Base-by-base conservation (phyloP, 2,113 vertebrate genomes). In the Dissostichus mawsoni region DNA sequence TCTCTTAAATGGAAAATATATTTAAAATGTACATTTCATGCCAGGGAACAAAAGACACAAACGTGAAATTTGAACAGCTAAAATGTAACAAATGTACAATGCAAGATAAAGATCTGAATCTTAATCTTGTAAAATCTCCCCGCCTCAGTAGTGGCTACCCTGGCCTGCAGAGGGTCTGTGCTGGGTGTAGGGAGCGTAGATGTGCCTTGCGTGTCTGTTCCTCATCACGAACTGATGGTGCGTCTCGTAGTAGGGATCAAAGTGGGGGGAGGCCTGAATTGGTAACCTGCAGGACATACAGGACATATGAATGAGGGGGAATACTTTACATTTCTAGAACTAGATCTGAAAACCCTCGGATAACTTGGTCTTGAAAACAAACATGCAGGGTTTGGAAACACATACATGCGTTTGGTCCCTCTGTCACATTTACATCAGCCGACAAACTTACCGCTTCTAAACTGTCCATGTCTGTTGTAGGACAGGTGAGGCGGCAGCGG, bases 131-230 rank as follows among this genome's bases (percentile, higher is more conserved):
- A 4, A 45, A 13, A 57, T n/a, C n/a, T 17, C 12, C 20, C 7
- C 53, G 57, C 20, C 44, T 87, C 73, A 82, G 73, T 89, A 41
- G 44, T 3, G 1, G 9, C 14, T 36, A 8, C 44, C 5, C 8
- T 0, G 13, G 18, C 2, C 0, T 0, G 47, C 62, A 9, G 2
- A 0, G 2, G 57, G 41, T 57, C 79, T 74, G 45, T 69, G 47
- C 1, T 53, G 65, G 8, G 47, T 62, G 77, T 92, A 90, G 0
- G 92, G 91, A 51, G 69, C 68, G 2, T 87, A 87, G 66, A 84
- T 17, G 25, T 7, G 56, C 48, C 82, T 85, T 72, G 9, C 5
- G 0, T 75, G 62, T 12, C 55, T 61, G 25, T 14, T 91, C 78
- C 77, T 89, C 80, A 87, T 84, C 17, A 88, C 80, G 0, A 75